Evolutionary conservation across 1,140 invertebrate species (phyloP), one percentile per base, ranked within the genome.

Genomic region (Eulimnadia texana): DNA sequence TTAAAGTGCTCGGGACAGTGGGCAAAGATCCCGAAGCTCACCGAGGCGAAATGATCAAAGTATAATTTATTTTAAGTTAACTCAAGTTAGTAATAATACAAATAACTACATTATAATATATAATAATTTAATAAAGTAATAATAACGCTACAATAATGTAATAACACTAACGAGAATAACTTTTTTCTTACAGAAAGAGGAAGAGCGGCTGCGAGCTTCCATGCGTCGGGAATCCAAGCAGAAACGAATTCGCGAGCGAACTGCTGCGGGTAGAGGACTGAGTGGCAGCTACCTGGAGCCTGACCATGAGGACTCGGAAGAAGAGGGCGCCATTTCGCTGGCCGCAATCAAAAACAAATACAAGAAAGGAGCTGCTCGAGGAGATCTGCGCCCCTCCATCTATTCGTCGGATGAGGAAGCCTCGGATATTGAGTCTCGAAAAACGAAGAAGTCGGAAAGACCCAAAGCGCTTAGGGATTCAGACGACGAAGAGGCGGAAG

Each of bases 331-430:
- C 13, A 92, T 96, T 67, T 95, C 92, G 6, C 73, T 98, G 1
- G 82, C 87, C 63, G 92, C 92, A 29, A 96, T 97, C 68, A 97
- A 98, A 73, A 95, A 90, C 73, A 86, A 90, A 70, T 94, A 91
- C 72, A 97, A 97, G 71, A 82, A 80, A 63, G 76, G 77, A 64
- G 66, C 66, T 59, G 59, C 70, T 62, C 75, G 79, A 77, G 74
- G 80, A 80, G 70, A 73, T 68, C 72, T 3, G n/a, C n/a, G 13
- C n/a, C 71, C 69, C 6, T 71, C 74, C 57, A 93, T 94, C 71
- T 95, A 95, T 75, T 93, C 90, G 0, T 91, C 89, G 0, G 91
- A 94, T 64, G 90, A 90, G 51, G 88, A 92, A 63, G 87, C 82
- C 3, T 92, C 90, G 0, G 90, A 93, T 67, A 82, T 91, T 67